Evolutionary conservation across 2,113 vertebrate genomes (phyloP).

Genomic region (Podocnemis expansa): DNA sequence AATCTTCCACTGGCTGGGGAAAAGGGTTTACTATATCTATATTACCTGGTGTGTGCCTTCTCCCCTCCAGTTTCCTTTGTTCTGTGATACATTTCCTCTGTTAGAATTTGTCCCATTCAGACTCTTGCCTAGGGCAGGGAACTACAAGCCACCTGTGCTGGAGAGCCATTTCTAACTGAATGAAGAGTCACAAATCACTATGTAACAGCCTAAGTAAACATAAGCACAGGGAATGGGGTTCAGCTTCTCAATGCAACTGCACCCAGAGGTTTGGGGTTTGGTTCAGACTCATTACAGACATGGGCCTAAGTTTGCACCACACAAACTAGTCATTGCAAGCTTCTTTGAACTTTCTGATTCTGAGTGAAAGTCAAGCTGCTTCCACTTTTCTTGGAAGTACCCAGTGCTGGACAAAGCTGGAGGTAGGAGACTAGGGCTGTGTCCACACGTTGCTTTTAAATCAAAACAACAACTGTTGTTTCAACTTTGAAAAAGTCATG

Average conservation of each 20-base stretch:
- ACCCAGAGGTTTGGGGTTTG: not conserved
- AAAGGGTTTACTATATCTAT: rapidly evolving
- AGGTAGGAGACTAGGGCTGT: not conserved
- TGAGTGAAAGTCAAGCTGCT: not conserved
- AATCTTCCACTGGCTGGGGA: not conserved
- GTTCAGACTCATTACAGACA: not conserved
- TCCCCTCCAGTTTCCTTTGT: not conserved
- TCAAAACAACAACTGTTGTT: too few species aligned
- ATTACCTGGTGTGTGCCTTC: not conserved
- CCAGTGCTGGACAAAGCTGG: not conserved
- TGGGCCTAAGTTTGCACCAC: not conserved
- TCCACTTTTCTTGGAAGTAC: not conserved
- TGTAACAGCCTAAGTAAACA: not conserved
- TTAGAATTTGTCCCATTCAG: not conserved
- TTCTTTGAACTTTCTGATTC: not conserved
- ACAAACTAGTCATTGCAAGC: not conserved
- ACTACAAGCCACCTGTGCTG: not conserved
- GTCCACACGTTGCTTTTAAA: too few species aligned
- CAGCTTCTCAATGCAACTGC: not conserved
- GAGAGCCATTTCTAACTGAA: not conserved
- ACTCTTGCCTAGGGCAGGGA: not conserved
- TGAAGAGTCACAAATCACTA: not conserved
- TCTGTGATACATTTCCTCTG: not conserved
- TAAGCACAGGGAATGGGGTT: not conserved
- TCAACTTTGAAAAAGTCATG: too few species aligned